Evolutionary conservation across 2,113 vertebrate genomes (phyloP), one percentile per base, ranked within the genome.

Genomic region (Cacatua alba): DNA sequence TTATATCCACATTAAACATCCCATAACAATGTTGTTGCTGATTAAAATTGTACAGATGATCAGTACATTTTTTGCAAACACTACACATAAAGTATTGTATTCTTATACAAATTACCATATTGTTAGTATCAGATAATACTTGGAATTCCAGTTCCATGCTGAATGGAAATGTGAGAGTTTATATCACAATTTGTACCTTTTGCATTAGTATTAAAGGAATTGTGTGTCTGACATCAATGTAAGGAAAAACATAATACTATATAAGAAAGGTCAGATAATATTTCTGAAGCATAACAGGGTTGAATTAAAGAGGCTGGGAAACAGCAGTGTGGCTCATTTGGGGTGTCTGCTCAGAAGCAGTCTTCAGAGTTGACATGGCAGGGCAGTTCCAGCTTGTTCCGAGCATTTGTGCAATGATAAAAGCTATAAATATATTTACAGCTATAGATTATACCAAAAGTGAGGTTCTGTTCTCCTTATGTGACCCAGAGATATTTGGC

Each of bases 1-100:
- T 44, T 88, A 53, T 49, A 94, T 86, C 76, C 57, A 96, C 28
- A 92, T 96, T 95, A 96, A 93, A 35, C 94, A 69, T 91, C 52
- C 83, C 44, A 55, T 95, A 96, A 94, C 25, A 95, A 70, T 72
- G 76, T 94, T 31, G 92, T 65, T 89, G 53, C 24, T 95, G 76
- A 96, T 90, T 77, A 95, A 97, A 97, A 81, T 60, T 90, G 37
- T 52, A 55, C 41, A 78, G 71, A 96, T 89, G 60, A 96, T 37
- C 67, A 72, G 59, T n/a, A 63, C 19, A 68, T 53, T 88, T 65
- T 96, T 84, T 95, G 57, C 39, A 91, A 72, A 44, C 3, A 2
- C 4, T 79, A 52, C 78, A 53, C 4, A 33, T 20, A 44, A 81
- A 63, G 7, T 29, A 59, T 5, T 64, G 6, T 33, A 31, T 41